These are phyloP conservation scores for Entomobrya multifasciata DNA, from an alignment of 2,888 invertebrate genomes.

Conservation along the genomic window DNA sequence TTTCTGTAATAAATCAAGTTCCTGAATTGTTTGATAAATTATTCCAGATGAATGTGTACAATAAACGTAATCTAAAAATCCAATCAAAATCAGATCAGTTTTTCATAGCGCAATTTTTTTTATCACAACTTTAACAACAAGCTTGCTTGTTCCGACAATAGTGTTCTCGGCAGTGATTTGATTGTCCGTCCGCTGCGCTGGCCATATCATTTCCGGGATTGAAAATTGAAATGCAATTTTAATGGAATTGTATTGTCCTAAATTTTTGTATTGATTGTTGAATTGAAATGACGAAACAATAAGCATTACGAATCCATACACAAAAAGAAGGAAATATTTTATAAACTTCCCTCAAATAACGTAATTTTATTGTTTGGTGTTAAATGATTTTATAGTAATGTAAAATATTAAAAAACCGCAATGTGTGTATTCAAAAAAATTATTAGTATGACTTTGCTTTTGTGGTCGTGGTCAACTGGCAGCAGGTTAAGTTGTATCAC, in stretches of 20 bases:
- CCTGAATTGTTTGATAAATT: slow-evolving; percentile 6
- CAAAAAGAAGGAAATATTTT: neutral
- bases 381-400: too few species aligned
- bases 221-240: slow-evolving; percentile 18
- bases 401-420: too few species aligned
- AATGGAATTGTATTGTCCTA: slow-evolving; percentile 10
- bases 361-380: too few species aligned
- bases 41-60: slow-evolving; percentile 11
- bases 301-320: slow-evolving; percentile 1
- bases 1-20: slow-evolving; percentile 7
- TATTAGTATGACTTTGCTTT: neutral
- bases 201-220: slow-evolving; percentile 33
- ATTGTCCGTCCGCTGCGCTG: neutral
- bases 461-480: slow-evolving; percentile 49
- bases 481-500: slow-evolving; percentile 31
- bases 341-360: too few species aligned
- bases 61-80: slow-evolving; percentile 27
- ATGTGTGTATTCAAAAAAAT: neutral
- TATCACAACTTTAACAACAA: neutral
- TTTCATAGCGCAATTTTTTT: too few species aligned
- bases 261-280: too few species aligned
- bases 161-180: neutral
- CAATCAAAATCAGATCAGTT: slow-evolving; percentile 7
- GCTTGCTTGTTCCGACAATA: neutral
- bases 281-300: slow-evolving; percentile 8